A percentile compares a stretch with the other conserved stretches of the same genome.
Conservation (phyloP, 2,797 vertebrate species). For the Sebastes matsubarae region DNA sequence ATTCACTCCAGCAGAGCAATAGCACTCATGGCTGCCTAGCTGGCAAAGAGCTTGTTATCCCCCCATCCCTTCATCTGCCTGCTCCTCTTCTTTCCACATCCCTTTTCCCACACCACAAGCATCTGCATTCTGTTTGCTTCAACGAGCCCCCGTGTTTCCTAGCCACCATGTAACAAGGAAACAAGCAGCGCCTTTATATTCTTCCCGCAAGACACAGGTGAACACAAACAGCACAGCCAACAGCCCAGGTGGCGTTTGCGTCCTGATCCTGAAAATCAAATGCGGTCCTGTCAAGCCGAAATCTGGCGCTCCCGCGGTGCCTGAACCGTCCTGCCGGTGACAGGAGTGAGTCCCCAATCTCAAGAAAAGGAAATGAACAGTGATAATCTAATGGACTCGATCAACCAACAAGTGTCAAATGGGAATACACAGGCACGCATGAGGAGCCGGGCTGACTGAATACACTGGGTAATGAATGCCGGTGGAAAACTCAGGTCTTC, state of each 20-base stretch:
- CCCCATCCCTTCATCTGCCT: constrained; percentile 53
- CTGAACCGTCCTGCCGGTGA: constrained; percentile 28
- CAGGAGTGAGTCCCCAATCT: constrained; percentile 28
- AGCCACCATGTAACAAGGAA: constrained; percentile 59
- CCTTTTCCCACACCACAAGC: constrained; percentile 50
- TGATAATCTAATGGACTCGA: constrained; percentile 50
- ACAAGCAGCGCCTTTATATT: constrained; percentile 57
- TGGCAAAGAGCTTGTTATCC: constrained; percentile 78
- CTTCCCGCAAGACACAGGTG: constrained; percentile 57
- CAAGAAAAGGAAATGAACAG: constrained; percentile 38
- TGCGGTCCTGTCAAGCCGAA: constrained; percentile 41
- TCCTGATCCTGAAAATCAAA: constrained; percentile 61
- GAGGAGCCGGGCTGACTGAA: constrained; percentile 32
- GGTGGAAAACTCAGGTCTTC: constrained; percentile 29
- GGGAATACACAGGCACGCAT: constrained; percentile 26
- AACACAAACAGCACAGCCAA: constrained; percentile 42
- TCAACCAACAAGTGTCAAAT: constrained; percentile 58
- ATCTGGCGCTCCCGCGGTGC: background rate
- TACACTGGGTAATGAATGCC: constrained; percentile 32
- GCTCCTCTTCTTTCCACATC: constrained; percentile 47
- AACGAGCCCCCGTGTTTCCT: constrained; percentile 55
- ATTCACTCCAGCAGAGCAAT: constrained; percentile 71
- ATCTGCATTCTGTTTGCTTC: constrained; percentile 73
- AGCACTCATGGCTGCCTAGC: constrained; percentile 70
- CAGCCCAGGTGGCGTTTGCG: constrained; percentile 49